Evolutionary conservation across 2,113 vertebrate species (phyloP).

Genomic region (Lophura nycthemera): DNA sequence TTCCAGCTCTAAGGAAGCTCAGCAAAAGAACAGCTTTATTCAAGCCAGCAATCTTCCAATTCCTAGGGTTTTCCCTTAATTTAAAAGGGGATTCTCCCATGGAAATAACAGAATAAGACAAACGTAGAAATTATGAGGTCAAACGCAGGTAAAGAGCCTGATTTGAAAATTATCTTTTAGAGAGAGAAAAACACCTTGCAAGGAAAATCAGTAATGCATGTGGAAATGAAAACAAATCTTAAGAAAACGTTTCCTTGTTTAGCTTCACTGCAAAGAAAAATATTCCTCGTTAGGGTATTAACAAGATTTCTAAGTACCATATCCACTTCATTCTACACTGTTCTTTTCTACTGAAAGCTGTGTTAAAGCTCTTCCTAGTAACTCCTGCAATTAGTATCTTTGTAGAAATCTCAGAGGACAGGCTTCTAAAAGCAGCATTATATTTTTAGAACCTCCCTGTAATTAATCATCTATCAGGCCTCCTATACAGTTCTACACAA

Average conservation of each 20-base stretch:
- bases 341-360: neutral
- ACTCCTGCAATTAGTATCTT: constrained; percentile 28
- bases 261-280: neutral
- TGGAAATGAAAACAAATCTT: neutral
- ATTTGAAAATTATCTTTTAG: neutral
- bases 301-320: neutral
- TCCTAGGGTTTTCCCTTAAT: neutral
- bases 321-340: neutral
- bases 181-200: neutral
- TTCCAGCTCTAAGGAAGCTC: neutral
- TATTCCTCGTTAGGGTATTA: neutral
- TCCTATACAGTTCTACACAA: neutral
- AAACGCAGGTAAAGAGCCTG: neutral
- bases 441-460: constrained; percentile 38
- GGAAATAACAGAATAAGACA: neutral
- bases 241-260: neutral
- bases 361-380: constrained; percentile 12
- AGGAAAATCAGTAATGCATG: neutral
- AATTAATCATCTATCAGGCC: constrained; percentile 34
- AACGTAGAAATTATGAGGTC: neutral
- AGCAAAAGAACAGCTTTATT: neutral
- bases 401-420: constrained; percentile 43
- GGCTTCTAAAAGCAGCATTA: constrained; percentile 40
- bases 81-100: neutral
- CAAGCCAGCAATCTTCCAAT: neutral